These are phyloP conservation scores for Uropetala carovei DNA, from an alignment of 2,888 invertebrate genomes.

Conservation along the genomic window DNA sequence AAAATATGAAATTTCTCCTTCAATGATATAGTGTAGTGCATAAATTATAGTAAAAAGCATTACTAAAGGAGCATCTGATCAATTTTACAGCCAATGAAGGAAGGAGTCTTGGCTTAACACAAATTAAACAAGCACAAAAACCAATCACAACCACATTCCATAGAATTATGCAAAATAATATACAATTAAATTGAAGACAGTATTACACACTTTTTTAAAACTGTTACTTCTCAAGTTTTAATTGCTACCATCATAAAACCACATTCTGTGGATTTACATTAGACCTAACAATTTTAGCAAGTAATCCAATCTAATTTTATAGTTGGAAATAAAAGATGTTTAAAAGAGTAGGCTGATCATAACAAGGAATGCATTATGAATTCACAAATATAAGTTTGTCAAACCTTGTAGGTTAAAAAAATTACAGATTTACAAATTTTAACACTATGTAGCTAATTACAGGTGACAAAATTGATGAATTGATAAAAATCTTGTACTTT, in stretches of 20 bases:
- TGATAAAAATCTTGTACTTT: constrained; percentile 63
- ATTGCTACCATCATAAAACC: constrained; percentile 61
- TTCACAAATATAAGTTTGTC: constrained; percentile 60
- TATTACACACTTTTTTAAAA: constrained; percentile 55
- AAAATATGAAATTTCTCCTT: constrained; percentile 63
- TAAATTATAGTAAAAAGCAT: constrained; percentile 58
- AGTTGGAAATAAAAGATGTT: constrained; percentile 57
- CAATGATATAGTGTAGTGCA: constrained; percentile 43
- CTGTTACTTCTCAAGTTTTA: constrained; percentile 53
- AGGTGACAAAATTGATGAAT: constrained; percentile 62
- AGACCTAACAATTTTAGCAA: constrained; percentile 63
- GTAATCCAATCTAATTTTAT: constrained; percentile 60
- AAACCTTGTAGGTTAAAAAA: constrained; percentile 62
- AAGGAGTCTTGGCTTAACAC: constrained; percentile 39
- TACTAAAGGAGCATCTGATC: constrained; percentile 36
- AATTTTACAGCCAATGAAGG: neutral
- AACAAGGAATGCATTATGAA: constrained; percentile 62
- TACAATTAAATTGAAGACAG: constrained; percentile 63
- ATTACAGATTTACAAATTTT: constrained; percentile 64
- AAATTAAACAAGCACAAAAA: constrained; percentile 54
- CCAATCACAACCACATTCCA: constrained; percentile 56
- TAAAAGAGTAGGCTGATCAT: constrained; percentile 63
- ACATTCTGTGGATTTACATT: constrained; percentile 51
- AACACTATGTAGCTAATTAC: constrained; percentile 64
- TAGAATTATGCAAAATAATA: constrained; percentile 62